These are phyloP conservation scores for Myrmophylax atrothorax DNA, from an alignment of 2,113 vertebrate species.

Conservation along the genomic window DNA sequence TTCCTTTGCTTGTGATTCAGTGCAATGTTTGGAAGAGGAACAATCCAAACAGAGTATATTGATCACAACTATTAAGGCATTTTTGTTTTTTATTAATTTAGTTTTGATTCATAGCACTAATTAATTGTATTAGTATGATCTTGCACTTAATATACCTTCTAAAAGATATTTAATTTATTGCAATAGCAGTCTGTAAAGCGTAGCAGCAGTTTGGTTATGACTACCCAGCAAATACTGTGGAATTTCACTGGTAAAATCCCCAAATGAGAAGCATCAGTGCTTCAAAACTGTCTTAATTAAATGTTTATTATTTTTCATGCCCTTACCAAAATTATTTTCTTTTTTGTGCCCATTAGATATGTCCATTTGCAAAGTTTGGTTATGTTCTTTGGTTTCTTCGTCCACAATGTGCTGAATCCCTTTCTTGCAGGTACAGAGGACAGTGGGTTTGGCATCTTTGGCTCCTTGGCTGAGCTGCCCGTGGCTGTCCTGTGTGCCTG, in stretches of 20 bases:
- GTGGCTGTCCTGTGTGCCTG: neutral
- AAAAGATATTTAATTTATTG: neutral
- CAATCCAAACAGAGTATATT: neutral
- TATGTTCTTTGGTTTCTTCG: neutral
- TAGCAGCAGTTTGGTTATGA: neutral
- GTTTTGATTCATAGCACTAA: neutral
- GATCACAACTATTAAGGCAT: neutral
- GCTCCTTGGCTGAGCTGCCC: neutral
- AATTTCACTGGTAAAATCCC: neutral
- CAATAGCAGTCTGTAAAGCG: neutral
- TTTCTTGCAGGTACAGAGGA: neutral
- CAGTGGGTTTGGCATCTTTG: neutral
- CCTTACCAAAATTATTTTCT: neutral
- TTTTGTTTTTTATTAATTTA: neutral
- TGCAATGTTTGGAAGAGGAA: neutral
- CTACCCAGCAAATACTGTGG: neutral
- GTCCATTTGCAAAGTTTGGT: neutral
- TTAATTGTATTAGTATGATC: neutral
- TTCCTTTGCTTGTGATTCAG: neutral
- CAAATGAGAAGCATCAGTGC: neutral
- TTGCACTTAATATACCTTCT: neutral
- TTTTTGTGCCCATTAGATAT: neutral
- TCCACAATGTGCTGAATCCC: neutral
- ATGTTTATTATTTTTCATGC: neutral
- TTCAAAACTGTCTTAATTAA: neutral